Evolutionary conservation across 1,140 invertebrate genomes (phyloP), one percentile per base, ranked within the genome.

Genomic region (Aphelenchoides besseyi): DNA sequence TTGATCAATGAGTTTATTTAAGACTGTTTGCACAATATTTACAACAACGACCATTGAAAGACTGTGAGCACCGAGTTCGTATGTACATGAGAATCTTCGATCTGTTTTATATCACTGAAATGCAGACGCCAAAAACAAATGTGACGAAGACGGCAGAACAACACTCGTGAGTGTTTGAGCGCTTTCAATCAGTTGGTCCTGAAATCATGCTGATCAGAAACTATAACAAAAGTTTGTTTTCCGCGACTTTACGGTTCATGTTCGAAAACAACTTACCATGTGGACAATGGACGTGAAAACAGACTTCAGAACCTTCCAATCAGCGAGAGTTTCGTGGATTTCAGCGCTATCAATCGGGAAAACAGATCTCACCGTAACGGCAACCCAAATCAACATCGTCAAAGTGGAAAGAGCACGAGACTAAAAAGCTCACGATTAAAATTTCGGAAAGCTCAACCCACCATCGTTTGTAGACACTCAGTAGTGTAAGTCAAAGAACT

Each of bases 341-440:
- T 12, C 23, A 12, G 41, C 41, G 41, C 41, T 23, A 23, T 48
- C 23, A 12, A 48, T 48, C 41, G 55, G 55, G 23, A 59, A 59
- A 23, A 59, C 55, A 5, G 55, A 59, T 5, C 55, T 5, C 18
- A 59, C 55, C 12, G 55, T 59, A 5, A 59, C 55, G 18, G 23
- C 18, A 5, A 59, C 55, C 55, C 55, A 59, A 18, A 59, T 59
- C 55, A 59, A 59, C 5, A 59, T 59, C 18, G 55, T 59, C 5
- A 59, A 8, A 8, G 55, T 59, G 5, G 55, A 59, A 23, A 59
- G 55, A 23, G 41, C 41, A 23, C 41, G 41, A 48, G 41, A 48
- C 41, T 48, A 23, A 12, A 48, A 48, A 12, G 41, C 41, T 12
- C 12, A 48, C 12, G 41, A 48, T 48, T 48, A 48, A 23, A 48